Evolutionary conservation across 2,888 invertebrate genomes (phyloP).

Genomic region (Ormyrus pomaceus): DNA sequence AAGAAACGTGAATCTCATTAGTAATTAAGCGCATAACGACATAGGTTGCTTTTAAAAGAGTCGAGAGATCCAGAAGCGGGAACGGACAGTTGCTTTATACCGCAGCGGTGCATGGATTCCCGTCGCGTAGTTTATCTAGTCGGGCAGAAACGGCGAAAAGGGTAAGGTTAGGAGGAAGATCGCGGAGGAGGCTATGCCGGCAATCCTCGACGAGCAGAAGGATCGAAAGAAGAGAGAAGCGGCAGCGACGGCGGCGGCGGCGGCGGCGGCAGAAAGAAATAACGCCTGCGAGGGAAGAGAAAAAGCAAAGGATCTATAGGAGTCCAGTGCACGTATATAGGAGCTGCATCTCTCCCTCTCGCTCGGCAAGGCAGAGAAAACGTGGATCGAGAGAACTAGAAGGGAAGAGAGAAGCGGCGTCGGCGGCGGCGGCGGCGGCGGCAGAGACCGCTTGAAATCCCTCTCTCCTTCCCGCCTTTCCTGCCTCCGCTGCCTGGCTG

Average conservation of each 20-base stretch:
- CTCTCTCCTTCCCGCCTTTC: constrained; percentile 65
- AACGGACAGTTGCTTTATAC: neutral
- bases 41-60: no score
- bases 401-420: constrained; percentile 29
- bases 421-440: constrained; percentile 63
- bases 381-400: constrained; percentile 57
- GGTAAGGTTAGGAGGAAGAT: constrained; percentile 42
- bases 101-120: constrained; percentile 29
- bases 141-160: constrained; percentile 10
- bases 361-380: constrained; percentile 54
- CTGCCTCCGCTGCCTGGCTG: constrained; percentile 61
- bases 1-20: no score
- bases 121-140: neutral
- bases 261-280: constrained; percentile 20
- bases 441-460: constrained; percentile 73
- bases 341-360: constrained; percentile 49
- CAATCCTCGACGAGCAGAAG: constrained; percentile 32
- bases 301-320: constrained; percentile 69
- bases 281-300: constrained; percentile 51
- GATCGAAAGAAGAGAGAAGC: constrained; percentile 55
- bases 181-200: neutral
- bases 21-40: no score
- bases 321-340: constrained; percentile 25
- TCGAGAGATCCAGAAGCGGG: no score
- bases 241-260: constrained; percentile 49